Base-by-base conservation (phyloP, 30 jellyfish, hydroid and myxozoan genomes). In the Turritopsis dohrnii region DNA sequence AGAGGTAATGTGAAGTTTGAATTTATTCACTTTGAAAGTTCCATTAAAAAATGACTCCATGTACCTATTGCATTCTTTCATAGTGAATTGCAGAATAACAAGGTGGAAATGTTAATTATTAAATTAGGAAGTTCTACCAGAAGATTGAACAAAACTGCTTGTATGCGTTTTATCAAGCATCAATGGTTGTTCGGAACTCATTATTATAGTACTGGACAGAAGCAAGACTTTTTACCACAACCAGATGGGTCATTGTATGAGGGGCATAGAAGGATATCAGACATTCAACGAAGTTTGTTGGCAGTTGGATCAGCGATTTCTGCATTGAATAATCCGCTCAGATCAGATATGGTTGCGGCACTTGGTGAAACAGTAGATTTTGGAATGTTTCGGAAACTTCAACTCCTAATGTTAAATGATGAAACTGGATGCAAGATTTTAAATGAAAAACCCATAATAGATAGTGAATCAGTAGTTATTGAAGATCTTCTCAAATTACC, bases 351-450 rank as follows among this genome's bases (percentile, higher is more conserved):
- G 97, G 91, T 95, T 21, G 97, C 99, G 0, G 77, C 90, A 16
- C 89, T 95, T n/a, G 97, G 97, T n/a, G 99, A 95, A 79, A 88
- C 97, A 69, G 84, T 97, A 16, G 96, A 95, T 19, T 65, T 86
- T 54, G 53, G 66, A 31, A 91, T 95, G 22, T 75, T 90, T n/a
- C 83, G 88, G 41, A 80, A 82, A 21, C 84, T 95, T 28, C 96
- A 84, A 26, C 72, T 74, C 26, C 72, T 90, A 85, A 95, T 95
- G 99, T 72, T 90, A n/a, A 84, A 90, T 25, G 97, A 95, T 74
- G 88, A 90, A 31, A 82, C 82, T 72, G 99, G 99, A 28, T 83
- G 81, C 81, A 90, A 76, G 60, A 95, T 95, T 52, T 80, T 95
- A 71, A 76, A 95, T 71, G 99, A 95, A 65, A 86, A 91, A 66